phyloP scores from a whole-genome alignment of 2,888 invertebrate species.

The Euzophera pinguis region DNA sequence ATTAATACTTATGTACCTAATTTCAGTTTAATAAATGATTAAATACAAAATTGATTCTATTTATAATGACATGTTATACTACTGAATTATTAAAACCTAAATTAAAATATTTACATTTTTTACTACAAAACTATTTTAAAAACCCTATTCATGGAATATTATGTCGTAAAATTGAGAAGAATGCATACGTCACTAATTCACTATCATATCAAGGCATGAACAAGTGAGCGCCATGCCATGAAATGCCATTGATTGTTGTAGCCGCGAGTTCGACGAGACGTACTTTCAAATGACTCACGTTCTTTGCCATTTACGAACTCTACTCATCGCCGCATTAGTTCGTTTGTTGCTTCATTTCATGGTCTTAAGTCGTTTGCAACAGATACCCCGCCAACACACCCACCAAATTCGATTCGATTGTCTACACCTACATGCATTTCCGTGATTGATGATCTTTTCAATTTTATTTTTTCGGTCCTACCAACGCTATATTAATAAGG shows the following conservation, averaged over 20 bases:
- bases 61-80: too few relatives aligned
- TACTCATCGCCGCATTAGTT: constrained; percentile 15
- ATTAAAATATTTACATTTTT: too few relatives aligned
- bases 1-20: too few relatives aligned
- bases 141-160: background rate
- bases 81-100: too few relatives aligned
- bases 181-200: too few relatives aligned
- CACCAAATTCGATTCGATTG: constrained; percentile 15
- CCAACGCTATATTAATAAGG: too few relatives aligned
- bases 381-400: constrained; percentile 21
- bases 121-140: too few relatives aligned
- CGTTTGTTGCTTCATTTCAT: constrained; percentile 18
- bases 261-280: background rate
- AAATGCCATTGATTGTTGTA: background rate
- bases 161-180: background rate
- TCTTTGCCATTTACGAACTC: constrained; percentile 21
- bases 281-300: constrained; percentile 22
- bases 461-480: background rate
- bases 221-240: background rate
- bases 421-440: constrained; percentile 1
- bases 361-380: constrained; percentile 16
- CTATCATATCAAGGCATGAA: too few relatives aligned
- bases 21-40: too few relatives aligned
- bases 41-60: too few relatives aligned
- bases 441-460: constrained; percentile 1